Conservation (phyloP, 2,888 invertebrate genomes). For the Pristionchus entomophagus region DNA sequence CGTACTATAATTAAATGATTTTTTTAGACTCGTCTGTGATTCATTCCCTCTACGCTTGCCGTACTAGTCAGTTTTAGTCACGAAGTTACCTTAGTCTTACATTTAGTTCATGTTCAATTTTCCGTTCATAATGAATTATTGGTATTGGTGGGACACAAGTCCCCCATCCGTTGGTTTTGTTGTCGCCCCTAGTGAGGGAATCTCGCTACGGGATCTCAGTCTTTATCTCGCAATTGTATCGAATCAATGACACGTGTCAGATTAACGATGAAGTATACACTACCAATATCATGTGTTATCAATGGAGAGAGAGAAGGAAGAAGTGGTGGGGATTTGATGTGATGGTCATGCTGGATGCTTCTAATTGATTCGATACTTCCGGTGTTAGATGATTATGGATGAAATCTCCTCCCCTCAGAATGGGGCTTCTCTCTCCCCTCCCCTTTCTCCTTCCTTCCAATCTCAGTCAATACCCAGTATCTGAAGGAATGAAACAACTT, state of each 20-base stretch:
- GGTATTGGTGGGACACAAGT: not conserved
- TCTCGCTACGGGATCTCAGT: slow-evolving; percentile 13
- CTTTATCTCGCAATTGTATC: slow-evolving; percentile 35
- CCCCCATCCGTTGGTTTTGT: not conserved
- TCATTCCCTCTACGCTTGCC: not conserved
- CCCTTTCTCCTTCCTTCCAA: not conserved
- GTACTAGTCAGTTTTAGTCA: slow-evolving; percentile 6
- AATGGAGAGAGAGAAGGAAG: not conserved
- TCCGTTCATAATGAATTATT: slow-evolving; percentile 18
- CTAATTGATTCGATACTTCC: slow-evolving; percentile 42
- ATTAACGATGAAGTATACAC: slow-evolving; percentile 35
- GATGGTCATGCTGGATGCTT: slow-evolving; percentile 4
- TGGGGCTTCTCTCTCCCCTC: slow-evolving; percentile 14
- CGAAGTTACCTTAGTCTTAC: not conserved
- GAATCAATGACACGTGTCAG: not conserved
- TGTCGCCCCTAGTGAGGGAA: not conserved
- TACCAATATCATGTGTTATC: not conserved
- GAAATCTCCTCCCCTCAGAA: slow-evolving; percentile 38
- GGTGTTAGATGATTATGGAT: slow-evolving; percentile 25
- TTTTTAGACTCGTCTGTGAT: slow-evolving; percentile 83
- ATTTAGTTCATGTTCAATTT: not conserved
- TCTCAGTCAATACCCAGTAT: slow-evolving; percentile 49
- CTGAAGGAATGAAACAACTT: slow-evolving; percentile 60
- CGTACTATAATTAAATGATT: too few species aligned
- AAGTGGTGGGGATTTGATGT: not conserved